Conservation (phyloP, 2,888 invertebrate genomes). For the Cantharis lateralis region DNA sequence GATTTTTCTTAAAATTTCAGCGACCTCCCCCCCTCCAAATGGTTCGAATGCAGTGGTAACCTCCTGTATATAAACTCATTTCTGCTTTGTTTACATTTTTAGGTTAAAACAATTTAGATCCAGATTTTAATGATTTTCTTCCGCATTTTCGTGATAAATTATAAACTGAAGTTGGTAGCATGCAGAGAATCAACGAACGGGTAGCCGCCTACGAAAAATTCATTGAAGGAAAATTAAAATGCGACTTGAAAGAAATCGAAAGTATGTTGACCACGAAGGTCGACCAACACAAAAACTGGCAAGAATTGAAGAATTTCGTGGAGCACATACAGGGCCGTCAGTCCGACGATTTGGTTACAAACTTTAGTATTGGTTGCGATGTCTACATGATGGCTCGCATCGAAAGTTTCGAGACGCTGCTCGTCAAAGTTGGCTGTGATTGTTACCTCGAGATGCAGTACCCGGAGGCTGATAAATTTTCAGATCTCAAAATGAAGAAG, state of each 20-base stretch:
- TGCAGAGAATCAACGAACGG: slow-evolving; percentile 39
- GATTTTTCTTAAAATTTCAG: no score
- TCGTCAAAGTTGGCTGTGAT: slow-evolving; percentile 50
- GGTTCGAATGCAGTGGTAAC: background rate
- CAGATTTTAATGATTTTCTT: background rate
- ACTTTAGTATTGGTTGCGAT: slow-evolving; percentile 36
- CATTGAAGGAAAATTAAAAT: slow-evolving; percentile 50
- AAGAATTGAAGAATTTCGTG: slow-evolving; percentile 46
- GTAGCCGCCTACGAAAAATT: slow-evolving; percentile 50
- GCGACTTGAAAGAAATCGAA: slow-evolving; percentile 50
- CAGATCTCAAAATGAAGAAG: slow-evolving; percentile 48
- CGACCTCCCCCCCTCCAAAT: no score
- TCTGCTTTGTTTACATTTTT: background rate
- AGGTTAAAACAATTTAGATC: background rate
- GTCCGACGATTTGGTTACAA: slow-evolving; percentile 41
- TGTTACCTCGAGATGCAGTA: slow-evolving; percentile 52
- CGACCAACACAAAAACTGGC: slow-evolving; percentile 48
- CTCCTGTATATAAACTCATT: background rate
- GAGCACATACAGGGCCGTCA: slow-evolving; percentile 44
- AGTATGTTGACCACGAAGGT: slow-evolving; percentile 40
- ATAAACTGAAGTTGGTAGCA: background rate
- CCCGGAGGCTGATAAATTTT: slow-evolving; percentile 52
- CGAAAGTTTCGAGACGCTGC: slow-evolving; percentile 44
- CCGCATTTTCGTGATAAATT: background rate
- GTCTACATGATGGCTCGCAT: slow-evolving; percentile 46